Conservation (phyloP, 2,888 invertebrate genomes). For the Lasioglossum lativentre region DNA sequence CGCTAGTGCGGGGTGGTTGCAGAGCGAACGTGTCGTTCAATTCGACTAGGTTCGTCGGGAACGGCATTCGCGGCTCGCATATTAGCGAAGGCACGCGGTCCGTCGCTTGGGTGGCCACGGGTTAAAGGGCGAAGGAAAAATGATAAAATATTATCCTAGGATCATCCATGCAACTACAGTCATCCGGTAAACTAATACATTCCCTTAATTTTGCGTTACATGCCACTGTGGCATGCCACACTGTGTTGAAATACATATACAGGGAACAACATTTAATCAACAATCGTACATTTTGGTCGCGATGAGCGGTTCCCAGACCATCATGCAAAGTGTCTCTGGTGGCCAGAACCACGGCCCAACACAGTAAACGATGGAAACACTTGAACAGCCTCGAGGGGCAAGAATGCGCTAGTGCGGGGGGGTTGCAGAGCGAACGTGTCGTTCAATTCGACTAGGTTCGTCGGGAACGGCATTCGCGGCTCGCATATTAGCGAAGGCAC, state of each 20-base stretch:
- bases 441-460: conserved; percentile 74
- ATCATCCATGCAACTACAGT: no score
- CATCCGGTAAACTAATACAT: no score
- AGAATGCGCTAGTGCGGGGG: conserved; percentile 49
- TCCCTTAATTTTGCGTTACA: no score
- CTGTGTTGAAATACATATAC: rapidly evolving
- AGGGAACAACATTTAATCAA: neutral
- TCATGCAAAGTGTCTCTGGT: neutral
- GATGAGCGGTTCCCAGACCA: neutral
- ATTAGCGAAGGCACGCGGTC: conserved; percentile 71
- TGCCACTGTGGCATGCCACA: no score
- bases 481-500: conserved; percentile 72
- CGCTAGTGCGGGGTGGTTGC: conserved; percentile 55
- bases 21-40: conserved; percentile 65
- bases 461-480: conserved; percentile 70
- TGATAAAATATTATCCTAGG: no score
- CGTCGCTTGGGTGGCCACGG: conserved; percentile 24
- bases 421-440: conserved; percentile 62
- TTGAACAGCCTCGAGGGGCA: neutral
- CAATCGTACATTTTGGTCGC: neutral
- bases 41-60: conserved; percentile 72
- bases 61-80: conserved; percentile 72
- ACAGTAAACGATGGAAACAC: neutral
- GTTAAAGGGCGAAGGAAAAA: no score
- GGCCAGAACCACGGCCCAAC: neutral